Evolutionary conservation across 2,888 invertebrate species (phyloP).

Genomic region (Caenorhabditis japonica): DNA sequence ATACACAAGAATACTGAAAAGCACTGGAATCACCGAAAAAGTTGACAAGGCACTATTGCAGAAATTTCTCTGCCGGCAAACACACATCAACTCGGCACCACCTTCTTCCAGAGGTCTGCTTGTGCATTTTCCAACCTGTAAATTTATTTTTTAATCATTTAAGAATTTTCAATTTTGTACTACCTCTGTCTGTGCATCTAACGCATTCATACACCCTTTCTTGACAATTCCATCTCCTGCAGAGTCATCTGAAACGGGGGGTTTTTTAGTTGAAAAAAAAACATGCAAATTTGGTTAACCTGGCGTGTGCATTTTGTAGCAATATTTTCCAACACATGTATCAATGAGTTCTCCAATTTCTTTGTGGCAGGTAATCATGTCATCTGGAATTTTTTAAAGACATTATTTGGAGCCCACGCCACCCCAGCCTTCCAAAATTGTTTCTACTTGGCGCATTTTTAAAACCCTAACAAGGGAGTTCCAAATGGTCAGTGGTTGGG

Average conservation of each 20-base stretch:
- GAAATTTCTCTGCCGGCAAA: conserved; percentile 32
- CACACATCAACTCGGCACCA: conserved; percentile 36
- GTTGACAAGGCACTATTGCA: conserved; percentile 13
- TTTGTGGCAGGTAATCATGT: conserved; percentile 23
- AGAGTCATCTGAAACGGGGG: conserved; percentile 37
- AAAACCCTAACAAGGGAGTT: no score
- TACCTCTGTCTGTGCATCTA: conserved; percentile 43
- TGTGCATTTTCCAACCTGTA: conserved; percentile 53
- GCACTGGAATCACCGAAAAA: not conserved
- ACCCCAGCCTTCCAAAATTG: no score
- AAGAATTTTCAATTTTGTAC: not conserved
- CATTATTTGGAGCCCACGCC: no score
- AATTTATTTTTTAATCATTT: not conserved
- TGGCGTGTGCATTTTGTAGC: conserved; percentile 42
- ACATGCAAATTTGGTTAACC: conserved; percentile 2
- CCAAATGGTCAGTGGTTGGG: no score
- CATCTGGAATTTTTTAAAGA: no score
- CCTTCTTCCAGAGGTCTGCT: conserved; percentile 23
- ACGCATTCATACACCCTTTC: conserved; percentile 46
- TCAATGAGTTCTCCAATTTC: conserved; percentile 15
- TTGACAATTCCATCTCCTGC: conserved; percentile 27
- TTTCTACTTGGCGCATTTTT: no score
- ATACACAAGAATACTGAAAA: no score
- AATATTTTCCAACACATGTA: conserved; percentile 34
- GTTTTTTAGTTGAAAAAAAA: no score